phyloP scores from a whole-genome alignment of 2,113 vertebrate species.

The Malurus cyaneus region DNA sequence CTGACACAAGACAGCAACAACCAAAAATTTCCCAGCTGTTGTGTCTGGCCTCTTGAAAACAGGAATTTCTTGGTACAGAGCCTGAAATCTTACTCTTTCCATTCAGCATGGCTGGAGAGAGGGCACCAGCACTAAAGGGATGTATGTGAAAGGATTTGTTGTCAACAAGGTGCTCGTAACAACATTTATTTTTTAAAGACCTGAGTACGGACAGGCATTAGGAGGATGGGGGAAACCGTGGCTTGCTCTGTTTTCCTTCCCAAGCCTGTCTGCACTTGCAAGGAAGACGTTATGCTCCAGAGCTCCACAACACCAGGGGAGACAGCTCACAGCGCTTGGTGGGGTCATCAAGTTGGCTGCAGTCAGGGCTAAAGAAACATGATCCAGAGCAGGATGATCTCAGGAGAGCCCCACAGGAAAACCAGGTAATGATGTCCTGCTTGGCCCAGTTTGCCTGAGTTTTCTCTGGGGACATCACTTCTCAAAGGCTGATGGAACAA shows the following conservation, averaged over 20 bases:
- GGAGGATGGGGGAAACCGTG: background rate
- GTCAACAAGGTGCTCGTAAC: background rate
- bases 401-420: background rate
- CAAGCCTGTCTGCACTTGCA: background rate
- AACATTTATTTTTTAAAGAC: background rate
- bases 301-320: background rate
- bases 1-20: slow-evolving; percentile 49
- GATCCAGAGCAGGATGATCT: background rate
- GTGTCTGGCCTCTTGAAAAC: slow-evolving; percentile 46
- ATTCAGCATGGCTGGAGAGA: background rate
- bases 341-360: background rate
- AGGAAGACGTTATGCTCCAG: background rate
- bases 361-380: background rate
- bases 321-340: background rate
- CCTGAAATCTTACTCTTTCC: slow-evolving; percentile 11
- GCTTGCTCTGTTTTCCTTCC: background rate
- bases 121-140: background rate
- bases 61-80: slow-evolving; percentile 21
- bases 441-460: background rate
- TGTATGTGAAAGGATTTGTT: background rate
- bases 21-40: slow-evolving; percentile 48
- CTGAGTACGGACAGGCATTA: background rate
- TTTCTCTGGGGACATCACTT: background rate
- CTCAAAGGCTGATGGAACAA: background rate
- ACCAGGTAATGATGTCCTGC: background rate